Evolutionary conservation across 2,888 invertebrate species (phyloP).

Genomic region (Resseliella maxima): DNA sequence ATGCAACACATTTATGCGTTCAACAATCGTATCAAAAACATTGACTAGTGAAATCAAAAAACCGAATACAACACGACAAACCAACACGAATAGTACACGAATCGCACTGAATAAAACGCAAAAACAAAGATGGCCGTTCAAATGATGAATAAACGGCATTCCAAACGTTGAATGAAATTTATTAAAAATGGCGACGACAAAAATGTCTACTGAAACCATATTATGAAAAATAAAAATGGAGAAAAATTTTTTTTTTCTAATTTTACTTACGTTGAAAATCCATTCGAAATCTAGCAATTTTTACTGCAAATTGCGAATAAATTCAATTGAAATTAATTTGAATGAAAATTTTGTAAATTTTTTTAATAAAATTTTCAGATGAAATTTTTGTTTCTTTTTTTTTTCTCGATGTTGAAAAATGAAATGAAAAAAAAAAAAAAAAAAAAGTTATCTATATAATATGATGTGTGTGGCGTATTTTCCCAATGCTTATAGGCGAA

Average conservation of each 20-base stretch:
- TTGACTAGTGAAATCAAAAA: neutral
- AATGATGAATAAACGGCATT: neutral
- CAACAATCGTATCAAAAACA: neutral
- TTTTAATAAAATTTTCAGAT: slow-evolving; percentile 27
- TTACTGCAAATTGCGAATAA: neutral
- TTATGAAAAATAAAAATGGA: slow-evolving; percentile 2
- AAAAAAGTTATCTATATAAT: neutral
- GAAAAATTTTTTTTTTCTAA: neutral
- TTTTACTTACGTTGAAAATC: slow-evolving; percentile 33
- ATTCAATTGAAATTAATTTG: neutral
- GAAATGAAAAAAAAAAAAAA: neutral
- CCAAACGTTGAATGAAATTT: neutral
- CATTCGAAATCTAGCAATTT: slow-evolving; percentile 23
- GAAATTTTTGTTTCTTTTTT: neutral
- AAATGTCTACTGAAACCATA: slow-evolving; percentile 42
- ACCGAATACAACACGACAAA: neutral
- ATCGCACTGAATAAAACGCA: neutral
- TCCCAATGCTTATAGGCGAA: slow-evolving; percentile 13
- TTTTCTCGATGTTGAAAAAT: neutral
- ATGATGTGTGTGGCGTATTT: slow-evolving; percentile 39
- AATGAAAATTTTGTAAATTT: neutral
- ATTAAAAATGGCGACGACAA: slow-evolving; percentile 25
- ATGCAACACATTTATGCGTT: neutral
- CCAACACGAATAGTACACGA: neutral
- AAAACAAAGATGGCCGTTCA: slow-evolving; percentile 13